phyloP scores from a whole-genome alignment of 2,888 invertebrate species.

The Diarsia rubi region DNA sequence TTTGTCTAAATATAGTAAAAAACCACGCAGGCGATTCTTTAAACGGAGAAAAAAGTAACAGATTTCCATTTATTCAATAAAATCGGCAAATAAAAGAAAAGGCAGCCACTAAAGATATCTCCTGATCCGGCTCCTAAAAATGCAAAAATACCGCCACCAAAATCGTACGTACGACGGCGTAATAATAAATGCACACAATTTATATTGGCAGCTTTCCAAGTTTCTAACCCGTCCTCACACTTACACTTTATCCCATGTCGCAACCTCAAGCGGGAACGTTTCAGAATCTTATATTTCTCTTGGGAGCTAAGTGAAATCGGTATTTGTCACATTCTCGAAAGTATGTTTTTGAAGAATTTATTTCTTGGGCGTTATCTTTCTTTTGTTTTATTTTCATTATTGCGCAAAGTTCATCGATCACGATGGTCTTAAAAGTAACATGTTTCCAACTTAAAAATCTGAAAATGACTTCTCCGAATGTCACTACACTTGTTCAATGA shows the following conservation, averaged over 20 bases:
- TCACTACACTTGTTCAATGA: too few relatives aligned
- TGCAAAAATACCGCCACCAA: not conserved
- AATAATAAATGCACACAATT: conserved; percentile 10
- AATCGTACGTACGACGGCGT: not conserved
- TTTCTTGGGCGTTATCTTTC: not conserved
- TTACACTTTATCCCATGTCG: not conserved
- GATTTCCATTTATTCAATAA: not conserved
- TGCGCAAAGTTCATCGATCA: too few relatives aligned
- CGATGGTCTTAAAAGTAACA: not conserved
- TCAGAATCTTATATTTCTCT: conserved; percentile 20
- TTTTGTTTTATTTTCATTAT: not conserved
- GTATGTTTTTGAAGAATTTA: conserved; percentile 3
- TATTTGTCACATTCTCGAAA: not conserved
- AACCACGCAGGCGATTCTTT: not conserved
- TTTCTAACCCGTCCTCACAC: not conserved
- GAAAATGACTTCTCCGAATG: not conserved
- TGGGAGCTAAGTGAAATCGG: conserved; percentile 2
- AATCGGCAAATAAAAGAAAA: not conserved
- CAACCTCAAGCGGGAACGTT: conserved; percentile 6
- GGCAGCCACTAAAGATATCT: not conserved
- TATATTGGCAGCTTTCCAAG: conserved; percentile 13
- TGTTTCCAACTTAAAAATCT: not conserved
- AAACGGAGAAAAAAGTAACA: not conserved
- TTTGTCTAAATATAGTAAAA: not conserved
- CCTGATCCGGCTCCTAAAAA: not conserved